These are phyloP conservation scores for Rambutsinella grinnellia DNA, from an alignment of 2,888 invertebrate species.

Conservation along the genomic window DNA sequence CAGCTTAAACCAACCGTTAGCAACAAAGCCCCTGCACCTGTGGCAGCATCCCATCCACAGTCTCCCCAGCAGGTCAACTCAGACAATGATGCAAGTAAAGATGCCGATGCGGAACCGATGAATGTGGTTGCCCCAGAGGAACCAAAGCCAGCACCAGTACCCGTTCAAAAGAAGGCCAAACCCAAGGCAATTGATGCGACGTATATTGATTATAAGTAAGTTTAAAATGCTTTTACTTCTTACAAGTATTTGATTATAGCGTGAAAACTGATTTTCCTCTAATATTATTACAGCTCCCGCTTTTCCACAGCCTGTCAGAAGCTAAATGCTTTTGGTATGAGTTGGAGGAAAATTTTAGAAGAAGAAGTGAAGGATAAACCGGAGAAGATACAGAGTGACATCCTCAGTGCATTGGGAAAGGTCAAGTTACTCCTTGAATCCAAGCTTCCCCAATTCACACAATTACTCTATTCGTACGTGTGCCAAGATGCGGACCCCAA, in stretches of 20 bases:
- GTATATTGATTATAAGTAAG: conserved; percentile 61
- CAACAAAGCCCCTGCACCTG: not conserved
- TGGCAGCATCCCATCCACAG: not conserved
- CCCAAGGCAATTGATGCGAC: conserved; percentile 58
- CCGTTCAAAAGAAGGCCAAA: conserved; percentile 36
- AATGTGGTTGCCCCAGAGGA: not conserved
- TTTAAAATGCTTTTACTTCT: no score
- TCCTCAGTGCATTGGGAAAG: conserved; percentile 55
- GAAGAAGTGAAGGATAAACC: conserved; percentile 14
- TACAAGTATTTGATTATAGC: no score
- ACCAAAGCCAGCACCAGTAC: not conserved
- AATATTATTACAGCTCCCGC: conserved; percentile 38
- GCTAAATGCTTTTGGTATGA: conserved; percentile 14
- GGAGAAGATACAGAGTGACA: conserved; percentile 56
- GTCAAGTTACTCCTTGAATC: conserved; percentile 59
- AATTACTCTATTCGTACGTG: conserved; percentile 61
- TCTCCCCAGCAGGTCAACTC: not conserved
- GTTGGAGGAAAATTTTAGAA: conserved; percentile 39
- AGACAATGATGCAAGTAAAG: not conserved
- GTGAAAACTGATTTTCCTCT: no score
- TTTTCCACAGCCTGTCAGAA: conserved; percentile 50
- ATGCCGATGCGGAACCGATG: not conserved
- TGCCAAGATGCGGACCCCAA: conserved; percentile 42
- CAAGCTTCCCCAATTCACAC: conserved; percentile 63
- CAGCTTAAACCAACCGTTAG: not conserved